Conservation (phyloP, 2,888 invertebrate genomes). For the Alitta virens region DNA sequence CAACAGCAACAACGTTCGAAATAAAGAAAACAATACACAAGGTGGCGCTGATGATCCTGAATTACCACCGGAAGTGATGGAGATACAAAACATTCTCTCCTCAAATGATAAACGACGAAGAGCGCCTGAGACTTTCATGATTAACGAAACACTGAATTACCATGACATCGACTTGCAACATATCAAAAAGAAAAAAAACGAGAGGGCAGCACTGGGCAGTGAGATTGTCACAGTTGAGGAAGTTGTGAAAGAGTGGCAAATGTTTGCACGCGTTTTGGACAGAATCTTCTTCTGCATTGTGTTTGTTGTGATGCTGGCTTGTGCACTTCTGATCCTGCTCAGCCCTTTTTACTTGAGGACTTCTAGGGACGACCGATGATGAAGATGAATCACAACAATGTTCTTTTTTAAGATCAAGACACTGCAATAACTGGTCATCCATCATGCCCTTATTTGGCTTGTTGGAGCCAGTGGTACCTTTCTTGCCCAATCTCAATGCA, state of each 20-base stretch:
- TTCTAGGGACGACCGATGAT: too few species aligned
- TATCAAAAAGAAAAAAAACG: not conserved
- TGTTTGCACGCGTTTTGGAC: slow-evolving; percentile 26
- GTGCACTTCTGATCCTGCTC: slow-evolving; percentile 21
- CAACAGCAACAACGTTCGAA: not conserved
- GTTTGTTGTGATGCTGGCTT: slow-evolving; percentile 20
- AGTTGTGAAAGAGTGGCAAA: slow-evolving; percentile 22
- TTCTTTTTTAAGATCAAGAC: too few species aligned
- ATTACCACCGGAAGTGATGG: slow-evolving; percentile 5
- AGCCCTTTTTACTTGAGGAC: slow-evolving; percentile 23
- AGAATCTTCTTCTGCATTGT: slow-evolving; percentile 26
- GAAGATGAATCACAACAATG: too few species aligned
- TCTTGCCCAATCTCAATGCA: too few species aligned
- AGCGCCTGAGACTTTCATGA: slow-evolving; percentile 6
- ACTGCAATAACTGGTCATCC: too few species aligned
- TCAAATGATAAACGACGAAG: not conserved
- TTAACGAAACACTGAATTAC: slow-evolving; percentile 20
- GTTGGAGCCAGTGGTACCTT: too few species aligned
- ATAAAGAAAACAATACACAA: not conserved
- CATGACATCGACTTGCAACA: slow-evolving; percentile 18
- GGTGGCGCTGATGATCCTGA: not conserved
- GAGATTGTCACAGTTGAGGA: slow-evolving; percentile 1
- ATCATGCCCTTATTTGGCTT: too few species aligned
- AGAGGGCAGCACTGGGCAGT: not conserved
- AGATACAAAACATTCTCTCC: slow-evolving; percentile 9